Evolutionary conservation across 2,888 invertebrate species (phyloP).

Genomic region (Drosophila siamana): DNA sequence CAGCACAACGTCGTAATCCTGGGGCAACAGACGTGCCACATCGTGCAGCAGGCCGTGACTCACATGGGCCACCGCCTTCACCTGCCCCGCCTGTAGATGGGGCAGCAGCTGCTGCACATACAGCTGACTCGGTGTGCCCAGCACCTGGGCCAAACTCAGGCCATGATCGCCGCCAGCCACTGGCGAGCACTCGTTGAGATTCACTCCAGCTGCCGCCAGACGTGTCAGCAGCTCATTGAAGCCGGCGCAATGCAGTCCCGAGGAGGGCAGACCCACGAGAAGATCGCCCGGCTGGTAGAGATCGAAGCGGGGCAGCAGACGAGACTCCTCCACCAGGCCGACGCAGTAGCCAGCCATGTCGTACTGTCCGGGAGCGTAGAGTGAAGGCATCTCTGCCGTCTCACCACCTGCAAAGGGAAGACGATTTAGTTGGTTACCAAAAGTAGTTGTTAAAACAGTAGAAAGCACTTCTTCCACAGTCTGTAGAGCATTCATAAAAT

Average conservation of each 20-base stretch:
- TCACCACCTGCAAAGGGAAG: constrained; percentile 88
- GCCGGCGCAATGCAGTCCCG: constrained; percentile 97
- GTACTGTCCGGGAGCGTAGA: constrained; percentile 95
- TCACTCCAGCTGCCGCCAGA: constrained; percentile 87
- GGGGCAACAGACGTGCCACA: constrained; percentile 93
- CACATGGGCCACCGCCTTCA: constrained; percentile 97
- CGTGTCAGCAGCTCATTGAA: constrained; percentile 95
- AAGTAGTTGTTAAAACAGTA: too few species aligned
- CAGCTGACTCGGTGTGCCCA: constrained; percentile 94
- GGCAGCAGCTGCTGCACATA: constrained; percentile 92
- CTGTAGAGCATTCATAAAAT: too few species aligned
- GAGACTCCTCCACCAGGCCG: constrained; percentile 93
- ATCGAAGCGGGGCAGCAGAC: constrained; percentile 89
- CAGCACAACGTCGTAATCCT: constrained; percentile 88
- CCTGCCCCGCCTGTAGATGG: constrained; percentile 88
- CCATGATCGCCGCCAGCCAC: constrained; percentile 86
- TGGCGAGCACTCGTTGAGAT: constrained; percentile 87
- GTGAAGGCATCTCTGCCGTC: constrained; percentile 98
- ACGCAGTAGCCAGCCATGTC: constrained; percentile 98
- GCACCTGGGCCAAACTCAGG: constrained; percentile 90
- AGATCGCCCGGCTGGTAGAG: constrained; percentile 91
- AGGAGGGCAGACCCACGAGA: constrained; percentile 94
- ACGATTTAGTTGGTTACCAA: neutral
- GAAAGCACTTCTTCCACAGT: too few species aligned
- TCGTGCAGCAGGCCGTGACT: constrained; percentile 97